Evolutionary conservation across 1,140 invertebrate species (phyloP), one percentile per base, ranked within the genome.

Genomic region (Eriosoma lanigerum): DNA sequence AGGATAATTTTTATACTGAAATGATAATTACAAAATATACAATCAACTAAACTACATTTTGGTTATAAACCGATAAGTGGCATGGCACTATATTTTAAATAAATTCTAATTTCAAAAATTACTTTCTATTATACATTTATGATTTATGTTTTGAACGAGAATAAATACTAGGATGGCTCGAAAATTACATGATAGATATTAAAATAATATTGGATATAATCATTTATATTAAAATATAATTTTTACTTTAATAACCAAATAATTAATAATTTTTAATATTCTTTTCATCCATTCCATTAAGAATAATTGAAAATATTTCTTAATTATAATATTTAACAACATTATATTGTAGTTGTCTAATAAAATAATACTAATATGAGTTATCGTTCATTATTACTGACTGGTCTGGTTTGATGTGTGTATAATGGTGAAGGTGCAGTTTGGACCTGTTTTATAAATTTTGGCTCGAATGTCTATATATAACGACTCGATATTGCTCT

Each of bases 381-480:
- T 70, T 21, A 26, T 26, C 21, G 21, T 70, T 50, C 24, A 29
- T 70, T 19, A 70, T 70, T 70, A 13, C 24, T 26, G 29, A 70
- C 66, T 48, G 66, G 44, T 70, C 66, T 70, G 46, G 46, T 70
- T 50, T 70, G 38, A 24, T 24, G 21, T 48, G 21, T 68, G 64
- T 68, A 46, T n/a, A n/a, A n/a, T 44, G 13, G 64, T n/a, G 46
- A 68, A 68, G 64, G 64, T 46, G 64, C n/a, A 68, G 38, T 68
- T 68, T 46, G 64, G 64, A 68, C 64, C 64, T 68, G 64, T 68
- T 68, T 68, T 68, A 68, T 68, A 68, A 5, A 68, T 68, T 68
- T 68, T 68, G 64, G 64, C 64, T 68, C 13, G 32, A 46, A 46
- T 15, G n/a, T 68, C 64, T 68, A n/a, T n/a, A n/a, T n/a, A n/a